These are phyloP conservation scores for Sminthurinus signatus DNA, from an alignment of 1,140 invertebrate species.

Conservation along the genomic window DNA sequence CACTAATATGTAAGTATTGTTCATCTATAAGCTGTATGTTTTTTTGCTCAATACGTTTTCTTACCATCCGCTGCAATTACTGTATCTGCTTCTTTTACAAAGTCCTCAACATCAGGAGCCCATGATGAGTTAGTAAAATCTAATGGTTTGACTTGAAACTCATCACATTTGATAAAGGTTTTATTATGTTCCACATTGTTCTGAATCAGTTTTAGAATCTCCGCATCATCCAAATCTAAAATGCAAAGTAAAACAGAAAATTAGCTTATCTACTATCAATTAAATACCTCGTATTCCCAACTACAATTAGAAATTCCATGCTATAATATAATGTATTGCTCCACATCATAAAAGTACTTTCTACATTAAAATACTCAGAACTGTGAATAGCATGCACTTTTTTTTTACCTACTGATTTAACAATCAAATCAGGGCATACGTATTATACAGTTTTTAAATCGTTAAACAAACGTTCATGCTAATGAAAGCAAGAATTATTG, in stretches of 20 bases:
- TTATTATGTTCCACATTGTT: slow-evolving; percentile 62
- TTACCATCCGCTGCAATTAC: slow-evolving; percentile 72
- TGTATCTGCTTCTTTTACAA: slow-evolving; percentile 53
- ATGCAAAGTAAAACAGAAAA: too few relatives aligned
- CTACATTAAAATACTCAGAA: too few relatives aligned
- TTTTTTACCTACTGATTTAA: background rate
- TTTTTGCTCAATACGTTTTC: slow-evolving; percentile 18
- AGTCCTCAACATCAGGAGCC: slow-evolving; percentile 50
- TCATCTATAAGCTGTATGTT: too few relatives aligned
- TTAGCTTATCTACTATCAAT: too few relatives aligned
- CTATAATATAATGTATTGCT: background rate
- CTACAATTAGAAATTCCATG: too few relatives aligned
- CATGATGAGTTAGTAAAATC: slow-evolving; percentile 61
- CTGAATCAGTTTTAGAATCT: slow-evolving; percentile 64
- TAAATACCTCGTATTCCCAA: too few relatives aligned
- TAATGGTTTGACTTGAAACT: slow-evolving; percentile 53
- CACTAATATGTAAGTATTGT: too few relatives aligned
- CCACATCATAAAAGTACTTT: background rate
- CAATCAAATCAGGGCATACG: slow-evolving; percentile 7
- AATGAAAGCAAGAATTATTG: too few relatives aligned
- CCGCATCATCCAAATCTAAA: slow-evolving; percentile 67
- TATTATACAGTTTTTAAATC: background rate
- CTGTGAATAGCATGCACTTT: too few relatives aligned
- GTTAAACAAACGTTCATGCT: too few relatives aligned
- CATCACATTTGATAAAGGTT: slow-evolving; percentile 49